Conservation (phyloP, 2,797 vertebrate genomes). For the Fistularia tabacaria region DNA sequence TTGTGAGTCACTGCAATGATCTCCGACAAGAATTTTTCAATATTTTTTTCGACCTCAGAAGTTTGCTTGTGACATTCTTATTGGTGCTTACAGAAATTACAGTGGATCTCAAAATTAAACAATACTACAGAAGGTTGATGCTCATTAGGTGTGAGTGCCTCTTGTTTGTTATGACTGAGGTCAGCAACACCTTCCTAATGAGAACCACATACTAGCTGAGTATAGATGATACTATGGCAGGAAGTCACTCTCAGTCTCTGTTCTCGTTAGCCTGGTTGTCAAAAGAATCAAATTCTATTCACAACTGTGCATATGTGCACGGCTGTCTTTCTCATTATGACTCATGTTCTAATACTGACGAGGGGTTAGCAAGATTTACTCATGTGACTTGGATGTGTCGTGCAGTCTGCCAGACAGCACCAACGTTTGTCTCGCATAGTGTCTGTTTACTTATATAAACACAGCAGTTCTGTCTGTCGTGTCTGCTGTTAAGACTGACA, state of each 20-base stretch:
- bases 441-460: conserved; percentile 40
- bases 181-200: conserved; percentile 7
- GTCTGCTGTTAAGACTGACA: conserved; percentile 29
- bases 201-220: conserved; percentile 2
- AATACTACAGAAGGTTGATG: too few species aligned
- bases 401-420: conserved; percentile 54
- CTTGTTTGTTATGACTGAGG: conserved; percentile 30
- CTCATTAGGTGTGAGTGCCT: conserved; percentile 14
- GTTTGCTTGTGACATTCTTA: conserved; percentile 7
- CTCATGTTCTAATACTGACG: conserved; percentile 48
- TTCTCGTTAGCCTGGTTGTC: conserved; percentile 14
- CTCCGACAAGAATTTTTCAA: conserved; percentile 36
- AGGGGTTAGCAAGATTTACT: conserved; percentile 44
- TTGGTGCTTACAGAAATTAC: background rate
- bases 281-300: conserved; percentile 23
- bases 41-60: conserved; percentile 15
- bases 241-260: conserved; percentile 6
- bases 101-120: too few species aligned
- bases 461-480: conserved; percentile 42
- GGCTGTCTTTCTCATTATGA: conserved; percentile 46
- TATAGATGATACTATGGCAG: conserved; percentile 7
- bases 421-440: conserved; percentile 14
- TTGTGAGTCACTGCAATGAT: conserved; percentile 43
- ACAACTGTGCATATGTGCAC: conserved; percentile 33
- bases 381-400: conserved; percentile 47